These are phyloP conservation scores for Idris sp. DNA, from an alignment of 1,140 invertebrate genomes.

Conservation along the genomic window DNA sequence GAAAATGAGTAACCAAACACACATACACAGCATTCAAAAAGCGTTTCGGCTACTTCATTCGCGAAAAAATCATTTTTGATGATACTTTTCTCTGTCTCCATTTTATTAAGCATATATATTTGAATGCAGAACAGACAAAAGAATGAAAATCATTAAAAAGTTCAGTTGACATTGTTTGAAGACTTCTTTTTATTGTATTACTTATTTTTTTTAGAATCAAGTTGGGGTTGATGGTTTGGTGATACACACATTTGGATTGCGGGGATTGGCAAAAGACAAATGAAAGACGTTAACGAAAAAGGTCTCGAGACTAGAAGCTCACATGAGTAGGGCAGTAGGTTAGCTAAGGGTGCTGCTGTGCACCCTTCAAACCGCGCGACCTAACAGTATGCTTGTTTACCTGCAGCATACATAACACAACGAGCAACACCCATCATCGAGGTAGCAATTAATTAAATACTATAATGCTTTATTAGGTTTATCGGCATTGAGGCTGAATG, in stretches of 20 bases:
- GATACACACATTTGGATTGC: too few species aligned
- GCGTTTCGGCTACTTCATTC: conserved; percentile 53
- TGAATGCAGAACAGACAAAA: too few species aligned
- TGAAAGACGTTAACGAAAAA: conserved; percentile 51
- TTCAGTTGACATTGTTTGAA: too few species aligned
- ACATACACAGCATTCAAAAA: conserved; percentile 60
- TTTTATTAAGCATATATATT: too few species aligned
- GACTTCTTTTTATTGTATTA: too few species aligned
- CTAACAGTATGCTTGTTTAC: conserved; percentile 57
- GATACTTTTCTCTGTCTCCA: conserved; percentile 42
- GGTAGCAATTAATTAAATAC: conserved; percentile 40
- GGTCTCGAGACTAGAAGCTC: conserved; percentile 65
- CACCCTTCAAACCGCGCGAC: conserved; percentile 64
- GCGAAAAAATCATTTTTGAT: conserved; percentile 50
- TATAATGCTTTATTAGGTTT: conserved; percentile 32
- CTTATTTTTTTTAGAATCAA: too few species aligned
- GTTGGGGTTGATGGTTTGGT: too few species aligned
- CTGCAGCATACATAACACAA: conserved; percentile 36
- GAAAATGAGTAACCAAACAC: conserved; percentile 62
- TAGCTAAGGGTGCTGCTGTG: conserved; percentile 71
- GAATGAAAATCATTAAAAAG: too few species aligned
- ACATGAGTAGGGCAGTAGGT: conserved; percentile 77
- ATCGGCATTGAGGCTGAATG: too few species aligned
- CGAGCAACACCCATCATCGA: conserved; percentile 16
- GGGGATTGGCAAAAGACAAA: not conserved